Percentiles rank a stretch among this genome's conserved stretches.
These are phyloP conservation scores for Calycopis cecrops DNA, from an alignment of 1,140 invertebrate genomes.

Conservation along the genomic window DNA sequence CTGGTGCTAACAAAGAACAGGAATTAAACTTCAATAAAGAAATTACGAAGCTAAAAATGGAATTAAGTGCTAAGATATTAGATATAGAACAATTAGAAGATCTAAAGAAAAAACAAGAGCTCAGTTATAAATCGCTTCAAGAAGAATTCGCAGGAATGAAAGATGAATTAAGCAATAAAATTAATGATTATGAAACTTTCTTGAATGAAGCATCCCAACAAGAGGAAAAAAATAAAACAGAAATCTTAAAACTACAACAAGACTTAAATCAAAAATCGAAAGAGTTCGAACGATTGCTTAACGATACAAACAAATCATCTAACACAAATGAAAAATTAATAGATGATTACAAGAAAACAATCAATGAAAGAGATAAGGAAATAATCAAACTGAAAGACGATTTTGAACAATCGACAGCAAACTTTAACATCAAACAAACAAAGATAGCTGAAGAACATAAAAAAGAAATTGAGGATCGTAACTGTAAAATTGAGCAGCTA, in stretches of 20 bases:
- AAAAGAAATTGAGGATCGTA: constrained; percentile 66
- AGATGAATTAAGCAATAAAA: constrained; percentile 57
- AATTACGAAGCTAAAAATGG: constrained; percentile 76
- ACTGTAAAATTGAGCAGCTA: constrained; percentile 63
- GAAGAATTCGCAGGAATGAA: constrained; percentile 56
- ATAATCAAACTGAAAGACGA: constrained; percentile 67
- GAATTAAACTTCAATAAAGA: constrained; percentile 74
- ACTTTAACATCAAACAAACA: constrained; percentile 63
- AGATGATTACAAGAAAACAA: constrained; percentile 61
- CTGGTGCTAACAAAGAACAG: constrained; percentile 63
- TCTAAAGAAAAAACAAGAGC: constrained; percentile 71
- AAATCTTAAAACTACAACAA: constrained; percentile 63
- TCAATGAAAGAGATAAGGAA: constrained; percentile 67
- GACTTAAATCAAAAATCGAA: constrained; percentile 53
- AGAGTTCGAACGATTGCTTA: constrained; percentile 59
- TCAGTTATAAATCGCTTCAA: constrained; percentile 55
- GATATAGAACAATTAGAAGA: constrained; percentile 71
- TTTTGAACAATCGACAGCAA: constrained; percentile 59
- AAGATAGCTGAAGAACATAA: constrained; percentile 68
- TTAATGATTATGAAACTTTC: constrained; percentile 65
- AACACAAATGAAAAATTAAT: constrained; percentile 57
- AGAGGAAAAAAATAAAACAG: constrained; percentile 59
- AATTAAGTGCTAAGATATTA: constrained; percentile 73
- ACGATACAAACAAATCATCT: constrained; percentile 40
- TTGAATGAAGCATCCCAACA: constrained; percentile 62